Conservation (phyloP, 64 coral and sea anemone species). For the Montipora foliosa region DNA sequence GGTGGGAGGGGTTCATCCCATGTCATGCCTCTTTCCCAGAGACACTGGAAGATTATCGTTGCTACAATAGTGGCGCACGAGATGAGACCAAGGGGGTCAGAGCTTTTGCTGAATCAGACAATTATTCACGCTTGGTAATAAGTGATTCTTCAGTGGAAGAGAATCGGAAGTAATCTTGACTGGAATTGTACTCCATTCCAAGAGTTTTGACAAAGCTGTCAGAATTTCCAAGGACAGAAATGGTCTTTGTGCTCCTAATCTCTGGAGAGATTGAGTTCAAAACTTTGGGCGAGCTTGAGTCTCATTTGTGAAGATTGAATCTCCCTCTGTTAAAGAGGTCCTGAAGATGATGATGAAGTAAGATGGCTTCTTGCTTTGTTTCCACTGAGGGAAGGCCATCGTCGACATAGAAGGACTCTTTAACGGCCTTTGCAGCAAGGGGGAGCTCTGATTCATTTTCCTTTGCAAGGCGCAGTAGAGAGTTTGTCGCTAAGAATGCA, state of each 20-base stretch:
- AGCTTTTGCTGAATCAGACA: conserved; percentile 50
- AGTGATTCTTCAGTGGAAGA: conserved; percentile 13
- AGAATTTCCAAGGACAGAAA: neutral
- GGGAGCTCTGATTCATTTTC: neutral
- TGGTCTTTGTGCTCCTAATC: neutral
- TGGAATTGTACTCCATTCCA: conserved; percentile 21
- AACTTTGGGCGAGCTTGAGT: neutral
- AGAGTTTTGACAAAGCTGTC: conserved; percentile 26
- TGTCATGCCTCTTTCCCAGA: conserved; percentile 47
- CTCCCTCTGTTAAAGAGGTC: neutral
- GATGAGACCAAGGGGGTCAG: conserved; percentile 38
- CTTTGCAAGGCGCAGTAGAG: neutral
- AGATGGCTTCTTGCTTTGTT: neutral
- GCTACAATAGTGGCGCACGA: conserved; percentile 44
- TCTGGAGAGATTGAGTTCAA: conserved; percentile 1
- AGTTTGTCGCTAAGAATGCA: neutral
- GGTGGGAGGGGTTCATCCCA: conserved; percentile 66
- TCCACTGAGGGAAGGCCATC: neutral
- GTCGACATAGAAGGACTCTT: neutral
- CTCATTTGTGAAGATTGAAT: neutral
- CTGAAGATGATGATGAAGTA: neutral
- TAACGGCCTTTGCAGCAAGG: neutral
- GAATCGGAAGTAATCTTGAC: conserved; percentile 31
- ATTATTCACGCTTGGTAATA: conserved; percentile 24
- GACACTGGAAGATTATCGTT: conserved; percentile 61